These are phyloP conservation scores for Epinephelus moara DNA, from an alignment of 2,113 vertebrate genomes.

Conservation along the genomic window DNA sequence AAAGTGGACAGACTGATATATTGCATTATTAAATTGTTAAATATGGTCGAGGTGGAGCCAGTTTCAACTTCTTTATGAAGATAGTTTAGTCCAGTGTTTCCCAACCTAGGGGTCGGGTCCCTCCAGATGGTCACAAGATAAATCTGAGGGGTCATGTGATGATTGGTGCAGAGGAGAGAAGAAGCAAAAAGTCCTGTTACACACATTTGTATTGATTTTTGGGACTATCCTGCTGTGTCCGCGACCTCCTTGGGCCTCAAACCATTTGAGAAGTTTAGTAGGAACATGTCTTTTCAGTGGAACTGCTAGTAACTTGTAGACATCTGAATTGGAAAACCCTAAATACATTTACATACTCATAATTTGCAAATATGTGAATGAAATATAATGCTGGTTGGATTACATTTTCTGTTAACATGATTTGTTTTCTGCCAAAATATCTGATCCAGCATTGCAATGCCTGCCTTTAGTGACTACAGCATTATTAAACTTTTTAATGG, in stretches of 20 bases:
- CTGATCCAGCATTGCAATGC: background rate
- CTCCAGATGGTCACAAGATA: background rate
- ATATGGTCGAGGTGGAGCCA: background rate
- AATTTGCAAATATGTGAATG: background rate
- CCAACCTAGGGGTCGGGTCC: background rate
- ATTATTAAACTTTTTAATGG: background rate
- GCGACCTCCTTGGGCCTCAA: background rate
- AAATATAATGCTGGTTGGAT: background rate
- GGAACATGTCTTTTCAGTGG: background rate
- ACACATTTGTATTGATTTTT: background rate
- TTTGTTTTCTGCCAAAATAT: background rate
- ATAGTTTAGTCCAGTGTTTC: background rate
- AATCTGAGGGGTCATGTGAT: background rate
- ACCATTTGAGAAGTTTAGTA: background rate
- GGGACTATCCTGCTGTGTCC: background rate
- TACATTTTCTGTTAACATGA: background rate
- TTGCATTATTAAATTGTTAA: background rate
- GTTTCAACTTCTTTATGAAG: background rate
- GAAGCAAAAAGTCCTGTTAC: background rate
- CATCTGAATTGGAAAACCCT: background rate
- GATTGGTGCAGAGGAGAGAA: background rate
- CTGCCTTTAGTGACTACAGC: background rate
- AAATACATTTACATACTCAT: background rate
- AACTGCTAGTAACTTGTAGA: background rate
- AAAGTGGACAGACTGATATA: background rate